Conservation (phyloP, 2,888 invertebrate genomes). For the Phengaris alcon region DNA sequence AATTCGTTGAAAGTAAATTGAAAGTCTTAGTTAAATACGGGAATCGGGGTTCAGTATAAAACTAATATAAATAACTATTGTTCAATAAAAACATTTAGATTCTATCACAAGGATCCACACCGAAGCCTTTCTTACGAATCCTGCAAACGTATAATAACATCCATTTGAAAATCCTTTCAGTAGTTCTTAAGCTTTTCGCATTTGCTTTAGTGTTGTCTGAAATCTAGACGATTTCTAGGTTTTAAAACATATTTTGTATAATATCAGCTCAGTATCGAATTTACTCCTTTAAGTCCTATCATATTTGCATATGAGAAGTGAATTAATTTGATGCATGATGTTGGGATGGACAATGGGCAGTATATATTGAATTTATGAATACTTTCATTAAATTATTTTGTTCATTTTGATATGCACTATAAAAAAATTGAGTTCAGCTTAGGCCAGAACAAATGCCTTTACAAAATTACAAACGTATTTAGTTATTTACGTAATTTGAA, state of each 20-base stretch:
- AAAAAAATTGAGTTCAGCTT: neutral
- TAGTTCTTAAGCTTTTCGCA: neutral
- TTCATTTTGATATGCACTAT: neutral
- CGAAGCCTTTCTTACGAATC: neutral
- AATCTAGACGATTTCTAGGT: constrained; percentile 2
- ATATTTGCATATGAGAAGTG: constrained; percentile 24
- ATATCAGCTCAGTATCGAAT: neutral
- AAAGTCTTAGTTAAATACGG: too few species aligned
- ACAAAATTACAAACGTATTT: neutral
- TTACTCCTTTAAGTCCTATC: neutral
- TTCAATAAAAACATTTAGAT: neutral
- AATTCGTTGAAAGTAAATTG: too few species aligned
- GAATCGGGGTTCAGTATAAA: too few species aligned
- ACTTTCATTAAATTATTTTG: constrained; percentile 1
- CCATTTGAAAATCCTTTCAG: constrained; percentile 1
- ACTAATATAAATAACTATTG: too few species aligned
- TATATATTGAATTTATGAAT: constrained; percentile 10
- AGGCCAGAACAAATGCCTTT: neutral
- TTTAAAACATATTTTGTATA: neutral
- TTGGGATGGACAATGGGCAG: constrained; percentile 6
- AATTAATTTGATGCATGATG: constrained; percentile 20
- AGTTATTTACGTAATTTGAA: neutral
- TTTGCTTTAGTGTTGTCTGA: neutral
- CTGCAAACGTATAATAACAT: neutral
- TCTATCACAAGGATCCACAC: neutral